A percentile compares a stretch with the other conserved stretches of the same genome.
phyloP scores from a whole-genome alignment of 2,113 vertebrate species.

The Benitochromis conjunctus region DNA sequence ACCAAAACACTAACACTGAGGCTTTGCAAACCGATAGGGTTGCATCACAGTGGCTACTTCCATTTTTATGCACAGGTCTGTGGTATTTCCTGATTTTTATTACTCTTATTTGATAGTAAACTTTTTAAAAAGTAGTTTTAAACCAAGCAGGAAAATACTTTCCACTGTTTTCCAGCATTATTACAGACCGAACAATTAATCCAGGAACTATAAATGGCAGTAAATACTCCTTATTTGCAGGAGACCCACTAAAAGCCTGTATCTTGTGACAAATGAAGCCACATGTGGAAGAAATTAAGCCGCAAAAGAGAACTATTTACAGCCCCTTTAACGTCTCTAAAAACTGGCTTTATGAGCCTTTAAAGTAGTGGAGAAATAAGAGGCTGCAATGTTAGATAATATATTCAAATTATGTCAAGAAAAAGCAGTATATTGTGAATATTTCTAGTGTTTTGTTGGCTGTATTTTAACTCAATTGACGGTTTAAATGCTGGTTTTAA shows the following conservation, averaged over 20 bases:
- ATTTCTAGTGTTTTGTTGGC: background rate
- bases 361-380: background rate
- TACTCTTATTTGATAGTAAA: background rate
- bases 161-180: background rate
- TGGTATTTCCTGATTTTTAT: background rate
- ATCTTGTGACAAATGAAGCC: background rate
- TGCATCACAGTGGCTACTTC: background rate
- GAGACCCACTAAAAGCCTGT: background rate
- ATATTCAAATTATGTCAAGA: background rate
- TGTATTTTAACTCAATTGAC: background rate
- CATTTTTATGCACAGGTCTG: background rate
- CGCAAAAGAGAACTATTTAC: background rate
- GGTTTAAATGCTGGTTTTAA: background rate
- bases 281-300: background rate
- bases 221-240: background rate
- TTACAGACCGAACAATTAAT: background rate
- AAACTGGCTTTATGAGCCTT: background rate
- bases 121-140: background rate
- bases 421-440: background rate
- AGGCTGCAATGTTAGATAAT: background rate
- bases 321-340: background rate
- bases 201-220: background rate
- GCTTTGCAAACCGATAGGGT: background rate
- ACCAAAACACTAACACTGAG: background rate
- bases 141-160: background rate